Evolutionary conservation across 2,797 vertebrate genomes (phyloP).

Genomic region (Synaphobranchus kaupii): DNA sequence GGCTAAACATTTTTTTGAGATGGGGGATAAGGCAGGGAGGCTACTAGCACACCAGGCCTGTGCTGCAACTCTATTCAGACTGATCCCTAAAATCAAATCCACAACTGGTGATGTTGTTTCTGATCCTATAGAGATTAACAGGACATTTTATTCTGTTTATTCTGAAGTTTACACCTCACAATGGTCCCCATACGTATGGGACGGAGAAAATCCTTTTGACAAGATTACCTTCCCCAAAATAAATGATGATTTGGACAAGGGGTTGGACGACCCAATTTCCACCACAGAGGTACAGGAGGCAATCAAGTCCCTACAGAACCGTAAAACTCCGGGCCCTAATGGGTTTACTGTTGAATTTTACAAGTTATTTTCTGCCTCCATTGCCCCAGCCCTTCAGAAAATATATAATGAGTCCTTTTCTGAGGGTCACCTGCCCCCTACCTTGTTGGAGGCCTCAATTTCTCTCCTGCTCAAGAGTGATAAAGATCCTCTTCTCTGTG

Average conservation of each 20-base stretch:
- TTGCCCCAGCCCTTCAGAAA: neutral
- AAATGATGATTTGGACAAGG: neutral
- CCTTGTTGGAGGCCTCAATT: neutral
- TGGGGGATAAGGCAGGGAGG: slow-evolving; percentile 29
- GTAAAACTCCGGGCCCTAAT: neutral
- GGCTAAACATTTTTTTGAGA: slow-evolving; percentile 14
- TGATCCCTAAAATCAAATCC: slow-evolving; percentile 20
- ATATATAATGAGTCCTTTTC: neutral
- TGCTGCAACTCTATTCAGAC: neutral
- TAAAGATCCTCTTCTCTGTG: neutral
- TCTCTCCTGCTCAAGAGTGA: neutral
- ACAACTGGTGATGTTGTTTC: neutral
- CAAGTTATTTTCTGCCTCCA: neutral
- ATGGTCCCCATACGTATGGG: neutral
- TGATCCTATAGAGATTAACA: slow-evolving; percentile 25
- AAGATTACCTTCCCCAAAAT: neutral
- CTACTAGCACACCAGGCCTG: slow-evolving; percentile 15
- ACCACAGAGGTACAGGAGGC: neutral
- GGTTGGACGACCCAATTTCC: neutral
- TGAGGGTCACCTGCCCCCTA: neutral
- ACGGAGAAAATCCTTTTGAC: neutral
- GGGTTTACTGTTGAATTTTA: slow-evolving; percentile 4
- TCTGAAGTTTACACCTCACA: neutral
- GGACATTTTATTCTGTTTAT: neutral
- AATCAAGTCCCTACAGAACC: neutral